Evolutionary conservation across 2,797 vertebrate species (phyloP), one percentile per base, ranked within the genome.

Genomic region (Notoglanidium macrostoma): DNA sequence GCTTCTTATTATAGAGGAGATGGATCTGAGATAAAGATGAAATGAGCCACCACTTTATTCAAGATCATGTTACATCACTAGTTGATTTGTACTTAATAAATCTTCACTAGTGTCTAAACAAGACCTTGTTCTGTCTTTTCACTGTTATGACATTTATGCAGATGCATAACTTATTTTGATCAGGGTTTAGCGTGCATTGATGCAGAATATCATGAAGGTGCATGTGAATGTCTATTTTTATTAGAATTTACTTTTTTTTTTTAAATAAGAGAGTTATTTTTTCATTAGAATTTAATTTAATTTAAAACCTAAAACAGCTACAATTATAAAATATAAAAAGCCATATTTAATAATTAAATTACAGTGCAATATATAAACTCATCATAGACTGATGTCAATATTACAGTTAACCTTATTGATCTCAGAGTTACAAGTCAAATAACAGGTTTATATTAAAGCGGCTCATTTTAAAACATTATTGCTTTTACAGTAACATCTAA

Each of bases 1-100:
- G 0, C 78, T 78, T 49, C 2, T 78, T 1, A 63, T 80, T 57
- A 44, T 35, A 86, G 65, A 17, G 0, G 0, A 0, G 10, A 46
- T 86, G 54, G 77, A 61, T 46, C 35, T 72, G 26, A 81, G 44
- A 44, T 86, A 35, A 40, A 78, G 17, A 80, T 12, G 1, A 79
- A 57, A 23, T 9, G 3, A 2, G 8, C 5, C 32, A 23, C 19
- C 32, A 26, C 2, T n/a, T 49, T 17, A 51, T 32, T 14, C n/a
- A 77, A 49, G 7, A 70, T 46, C 6, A 21, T 1, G 15, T 44
- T 35, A 32, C 11, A 19, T 23, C 11, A 14, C 72, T 49, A 0
- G 72, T 49, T n/a, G 15, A 49, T 49, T 26, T 74, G 23, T 26
- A n/a, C 23, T 49, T 74, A 26, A 70, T 70, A 73, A 73, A 12